phyloP scores from a whole-genome alignment of 2,113 vertebrate genomes.

The Dermatemys mawii region DNA sequence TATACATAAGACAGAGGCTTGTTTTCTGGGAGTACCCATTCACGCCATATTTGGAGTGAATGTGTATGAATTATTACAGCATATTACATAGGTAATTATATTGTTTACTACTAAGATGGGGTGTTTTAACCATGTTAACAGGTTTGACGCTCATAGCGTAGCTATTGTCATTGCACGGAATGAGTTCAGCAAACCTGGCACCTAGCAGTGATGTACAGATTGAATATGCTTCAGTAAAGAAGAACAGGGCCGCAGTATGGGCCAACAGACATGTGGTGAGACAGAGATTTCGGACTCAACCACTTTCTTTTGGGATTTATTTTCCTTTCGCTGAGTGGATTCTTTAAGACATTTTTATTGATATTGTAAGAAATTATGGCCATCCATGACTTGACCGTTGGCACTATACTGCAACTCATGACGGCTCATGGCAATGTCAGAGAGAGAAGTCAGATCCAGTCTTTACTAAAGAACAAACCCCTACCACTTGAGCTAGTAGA shows the following conservation, averaged over 20 bases:
- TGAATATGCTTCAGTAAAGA: not conserved
- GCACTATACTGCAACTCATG: not conserved
- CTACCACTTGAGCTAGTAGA: not conserved
- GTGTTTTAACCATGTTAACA: not conserved
- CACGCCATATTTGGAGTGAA: not conserved
- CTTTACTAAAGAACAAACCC: not conserved
- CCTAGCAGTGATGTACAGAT: not conserved
- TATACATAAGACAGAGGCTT: not conserved
- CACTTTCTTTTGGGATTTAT: not conserved
- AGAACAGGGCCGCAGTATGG: not conserved
- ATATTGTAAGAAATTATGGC: not conserved
- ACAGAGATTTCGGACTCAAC: not conserved
- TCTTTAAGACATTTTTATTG: not conserved
- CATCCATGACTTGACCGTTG: not conserved
- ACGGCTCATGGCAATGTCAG: not conserved
- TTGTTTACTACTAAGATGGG: not conserved
- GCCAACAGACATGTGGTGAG: not conserved
- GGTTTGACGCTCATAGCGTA: not conserved
- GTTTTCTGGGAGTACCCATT: not conserved
- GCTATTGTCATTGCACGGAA: not conserved
- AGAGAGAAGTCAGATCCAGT: fast-evolving
- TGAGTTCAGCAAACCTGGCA: not conserved
- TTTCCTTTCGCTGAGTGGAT: not conserved
- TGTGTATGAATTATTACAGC: not conserved
- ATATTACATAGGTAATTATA: not conserved